These are phyloP conservation scores for Tetrapedia diversipes DNA, from an alignment of 2,888 invertebrate species.

Conservation along the genomic window DNA sequence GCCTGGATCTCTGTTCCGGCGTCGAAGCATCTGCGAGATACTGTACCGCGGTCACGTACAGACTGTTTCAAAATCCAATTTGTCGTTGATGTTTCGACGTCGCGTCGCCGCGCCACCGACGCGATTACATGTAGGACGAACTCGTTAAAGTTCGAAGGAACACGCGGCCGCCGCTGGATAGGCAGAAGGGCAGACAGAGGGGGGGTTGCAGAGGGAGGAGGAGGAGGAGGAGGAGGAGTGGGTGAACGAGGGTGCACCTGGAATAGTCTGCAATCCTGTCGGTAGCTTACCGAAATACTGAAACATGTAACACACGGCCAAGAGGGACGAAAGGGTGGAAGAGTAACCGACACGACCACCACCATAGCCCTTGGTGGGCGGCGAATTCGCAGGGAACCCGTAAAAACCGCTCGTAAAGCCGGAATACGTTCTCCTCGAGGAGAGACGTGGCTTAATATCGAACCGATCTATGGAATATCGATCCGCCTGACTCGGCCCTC, in stretches of 20 bases:
- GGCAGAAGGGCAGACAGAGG: not conserved
- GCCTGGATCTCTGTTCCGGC: conserved; percentile 32
- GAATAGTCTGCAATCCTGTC: conserved; percentile 48
- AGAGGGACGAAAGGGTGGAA: no score
- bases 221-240: not conserved
- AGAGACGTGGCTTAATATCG: conserved; percentile 53
- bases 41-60: conserved; percentile 60
- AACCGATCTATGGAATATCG: conserved; percentile 49
- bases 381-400: conserved; percentile 40
- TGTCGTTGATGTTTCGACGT: conserved; percentile 60
- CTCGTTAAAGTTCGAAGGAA: conserved; percentile 62
- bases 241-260: conserved; percentile 15
- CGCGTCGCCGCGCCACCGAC: conserved; percentile 41
- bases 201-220: not conserved
- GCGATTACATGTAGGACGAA: conserved; percentile 60
- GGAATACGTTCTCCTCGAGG: conserved; percentile 28
- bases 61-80: conserved; percentile 65
- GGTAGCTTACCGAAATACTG: conserved; percentile 51
- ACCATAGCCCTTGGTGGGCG: conserved; percentile 34
- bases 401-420: conserved; percentile 62
- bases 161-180: no score
- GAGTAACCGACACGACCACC: conserved; percentile 35
- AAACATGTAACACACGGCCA: conserved; percentile 37
- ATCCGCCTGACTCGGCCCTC: not conserved
- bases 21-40: conserved; percentile 35